Conservation (phyloP, 2,113 vertebrate genomes). For the Galbula dea region DNA sequence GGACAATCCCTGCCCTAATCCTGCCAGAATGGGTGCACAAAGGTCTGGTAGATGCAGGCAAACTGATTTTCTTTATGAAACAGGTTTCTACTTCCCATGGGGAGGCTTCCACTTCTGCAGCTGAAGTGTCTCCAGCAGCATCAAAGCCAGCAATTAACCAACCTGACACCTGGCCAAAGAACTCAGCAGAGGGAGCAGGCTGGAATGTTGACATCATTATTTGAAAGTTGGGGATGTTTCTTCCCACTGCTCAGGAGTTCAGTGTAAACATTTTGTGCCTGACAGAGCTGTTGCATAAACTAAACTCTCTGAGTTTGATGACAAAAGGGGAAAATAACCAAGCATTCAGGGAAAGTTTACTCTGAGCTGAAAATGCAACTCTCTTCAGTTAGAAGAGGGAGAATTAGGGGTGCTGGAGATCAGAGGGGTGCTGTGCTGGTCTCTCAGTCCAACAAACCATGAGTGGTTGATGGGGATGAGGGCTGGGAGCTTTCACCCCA, state of each 20-base stretch:
- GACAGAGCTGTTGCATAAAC: neutral
- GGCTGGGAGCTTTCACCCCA: neutral
- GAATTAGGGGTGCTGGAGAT: neutral
- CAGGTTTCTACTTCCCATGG: neutral
- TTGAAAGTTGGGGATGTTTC: neutral
- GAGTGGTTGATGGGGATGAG: accelerated
- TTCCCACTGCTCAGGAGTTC: neutral
- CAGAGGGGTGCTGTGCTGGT: neutral
- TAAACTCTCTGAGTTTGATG: neutral
- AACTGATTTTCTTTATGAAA: neutral
- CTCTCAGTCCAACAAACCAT: neutral
- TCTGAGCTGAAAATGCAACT: neutral
- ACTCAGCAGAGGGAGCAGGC: neutral
- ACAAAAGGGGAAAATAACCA: neutral
- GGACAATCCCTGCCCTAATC: too few relatives aligned
- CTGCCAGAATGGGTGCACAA: too few relatives aligned
- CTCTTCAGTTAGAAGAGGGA: too few relatives aligned
- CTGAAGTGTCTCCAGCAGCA: neutral
- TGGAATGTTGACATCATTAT: accelerated
- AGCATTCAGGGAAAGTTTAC: neutral
- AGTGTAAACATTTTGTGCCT: neutral
- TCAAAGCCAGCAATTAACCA: neutral
- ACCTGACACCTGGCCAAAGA: neutral
- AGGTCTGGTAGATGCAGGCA: neutral
- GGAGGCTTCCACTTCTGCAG: neutral